Percentiles rank a stretch among this genome's conserved stretches.
Evolutionary conservation across 2,113 vertebrate genomes (phyloP).

Genomic region (Sylvietta virens): DNA sequence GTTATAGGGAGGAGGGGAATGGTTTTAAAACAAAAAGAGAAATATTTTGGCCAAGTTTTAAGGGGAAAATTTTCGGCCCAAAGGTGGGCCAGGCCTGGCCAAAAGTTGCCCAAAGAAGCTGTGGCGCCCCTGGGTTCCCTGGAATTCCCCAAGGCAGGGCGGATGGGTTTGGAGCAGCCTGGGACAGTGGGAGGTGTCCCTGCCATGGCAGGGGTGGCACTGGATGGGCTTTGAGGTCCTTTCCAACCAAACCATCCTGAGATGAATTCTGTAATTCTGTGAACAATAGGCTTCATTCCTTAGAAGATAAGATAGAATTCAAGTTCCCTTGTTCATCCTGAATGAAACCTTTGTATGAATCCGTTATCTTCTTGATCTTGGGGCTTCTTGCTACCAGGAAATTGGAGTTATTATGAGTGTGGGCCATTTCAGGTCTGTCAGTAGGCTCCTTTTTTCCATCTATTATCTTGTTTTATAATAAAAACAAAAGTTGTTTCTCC

Average conservation of each 20-base stretch:
- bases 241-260: too few relatives aligned
- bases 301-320: neutral
- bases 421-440: neutral
- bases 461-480: neutral
- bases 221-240: rapidly evolving
- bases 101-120: neutral
- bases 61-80: neutral
- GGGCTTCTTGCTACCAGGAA: neutral
- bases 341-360: neutral
- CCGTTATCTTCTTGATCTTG: neutral
- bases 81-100: neutral
- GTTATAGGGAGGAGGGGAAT: too few relatives aligned
- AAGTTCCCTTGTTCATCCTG: neutral
- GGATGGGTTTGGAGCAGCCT: neutral
- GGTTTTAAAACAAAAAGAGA: too few relatives aligned
- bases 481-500: neutral
- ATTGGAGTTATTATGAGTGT: neutral
- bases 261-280: neutral
- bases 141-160: neutral
- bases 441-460: neutral
- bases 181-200: neutral
- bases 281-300: neutral
- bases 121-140: neutral
- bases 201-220: neutral
- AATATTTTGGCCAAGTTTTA: neutral